Base-by-base conservation (phyloP, 2,797 vertebrate species). In the Poecilia picta region DNA sequence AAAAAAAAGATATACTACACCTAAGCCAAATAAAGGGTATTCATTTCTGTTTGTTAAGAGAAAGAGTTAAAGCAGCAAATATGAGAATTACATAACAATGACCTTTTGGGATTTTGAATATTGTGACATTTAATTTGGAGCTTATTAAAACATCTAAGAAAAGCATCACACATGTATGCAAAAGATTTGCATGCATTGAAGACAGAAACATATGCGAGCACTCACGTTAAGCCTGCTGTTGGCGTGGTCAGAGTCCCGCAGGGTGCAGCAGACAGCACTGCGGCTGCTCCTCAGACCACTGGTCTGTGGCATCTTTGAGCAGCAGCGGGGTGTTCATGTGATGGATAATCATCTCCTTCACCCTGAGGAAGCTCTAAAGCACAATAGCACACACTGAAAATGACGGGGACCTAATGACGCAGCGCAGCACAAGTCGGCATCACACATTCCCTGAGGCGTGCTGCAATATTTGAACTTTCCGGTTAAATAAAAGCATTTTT, bases 261-360 rank as follows among this genome's bases (percentile, higher is more conserved):
- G 97, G 93, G 0, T 96, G 89, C 78, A 94, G 95, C 83, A 97
- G 89, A 13, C 93, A 92, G 84, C 97, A 97, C 77, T 95, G 94
- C 77, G 94, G 94, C 86, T 95, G 94, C 4, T 55, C 83, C 80
- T 75, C 84, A 75, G 93, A 95, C 15, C 92, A 93, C 77, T 91
- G 94, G 80, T 97, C 95, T 83, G 94, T 92, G 87, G 95, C 96
- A 75, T 97, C 96, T 76, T 96, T 97, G 83, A 98, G 95, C 83
- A 95, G 89, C 87, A 98, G 95, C 0, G 96, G 96, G 72, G 93
- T 96, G 88, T 94, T 93, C 86, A 89, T 94, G 91, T 97, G 95
- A 91, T 96, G 94, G 75, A 94, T 93, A 68, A 98, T 96, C 76
- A 97, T 97, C 79, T 96, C 96, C 83, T 88, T 93, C 91, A 97